These are phyloP conservation scores for Chunga burmeisteri DNA, from an alignment of 2,113 vertebrate genomes.

Conservation along the genomic window DNA sequence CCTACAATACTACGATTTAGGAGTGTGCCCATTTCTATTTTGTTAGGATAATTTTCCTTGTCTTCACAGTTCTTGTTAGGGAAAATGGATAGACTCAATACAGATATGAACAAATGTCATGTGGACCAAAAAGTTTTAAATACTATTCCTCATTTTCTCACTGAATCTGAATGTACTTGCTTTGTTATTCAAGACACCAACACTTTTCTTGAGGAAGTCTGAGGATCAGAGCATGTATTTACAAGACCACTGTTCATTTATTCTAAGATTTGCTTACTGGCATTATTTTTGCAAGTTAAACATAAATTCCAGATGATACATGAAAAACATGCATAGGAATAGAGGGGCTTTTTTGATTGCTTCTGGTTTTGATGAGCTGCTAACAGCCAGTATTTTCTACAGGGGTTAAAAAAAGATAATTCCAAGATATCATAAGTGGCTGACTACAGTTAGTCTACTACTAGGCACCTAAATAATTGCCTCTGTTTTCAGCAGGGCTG, in stretches of 20 bases:
- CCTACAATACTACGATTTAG: neutral
- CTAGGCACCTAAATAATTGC: neutral
- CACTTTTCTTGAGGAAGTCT: neutral
- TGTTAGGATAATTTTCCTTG: neutral
- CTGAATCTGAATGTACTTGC: neutral
- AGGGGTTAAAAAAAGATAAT: neutral
- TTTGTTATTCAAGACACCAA: neutral
- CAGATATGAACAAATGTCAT: neutral
- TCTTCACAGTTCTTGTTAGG: neutral
- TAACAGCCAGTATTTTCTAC: neutral
- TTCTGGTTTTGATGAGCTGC: neutral
- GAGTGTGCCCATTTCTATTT: neutral
- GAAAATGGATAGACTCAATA: neutral
- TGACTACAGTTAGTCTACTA: neutral
- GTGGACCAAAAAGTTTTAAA: neutral
- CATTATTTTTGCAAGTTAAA: neutral
- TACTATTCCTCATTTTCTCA: neutral
- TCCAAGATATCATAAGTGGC: neutral
- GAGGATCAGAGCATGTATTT: neutral
- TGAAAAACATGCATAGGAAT: neutral
- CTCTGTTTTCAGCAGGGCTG: neutral
- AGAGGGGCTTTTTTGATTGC: neutral
- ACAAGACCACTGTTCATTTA: neutral
- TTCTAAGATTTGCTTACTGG: neutral
- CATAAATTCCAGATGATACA: neutral